phyloP scores from a whole-genome alignment of 2,888 invertebrate species.

The Busseola fusca region DNA sequence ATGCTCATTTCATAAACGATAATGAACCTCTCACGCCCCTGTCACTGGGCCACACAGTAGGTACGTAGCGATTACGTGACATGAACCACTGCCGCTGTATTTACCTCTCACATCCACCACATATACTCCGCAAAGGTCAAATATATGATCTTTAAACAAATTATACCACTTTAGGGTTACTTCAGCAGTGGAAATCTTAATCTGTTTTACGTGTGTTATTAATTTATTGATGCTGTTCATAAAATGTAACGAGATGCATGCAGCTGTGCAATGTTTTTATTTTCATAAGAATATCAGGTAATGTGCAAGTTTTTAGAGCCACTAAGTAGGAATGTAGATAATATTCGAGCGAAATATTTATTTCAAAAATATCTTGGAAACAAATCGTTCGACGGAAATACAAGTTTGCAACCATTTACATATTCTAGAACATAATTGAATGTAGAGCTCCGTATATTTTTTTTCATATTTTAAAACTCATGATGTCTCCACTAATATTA shows the following conservation, averaged over 20 bases:
- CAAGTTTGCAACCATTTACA: neutral
- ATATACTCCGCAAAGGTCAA: conserved; percentile 41
- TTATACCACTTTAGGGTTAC: conserved; percentile 39
- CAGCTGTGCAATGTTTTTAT: neutral
- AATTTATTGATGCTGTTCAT: conserved; percentile 25
- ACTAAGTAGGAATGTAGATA: too few relatives aligned
- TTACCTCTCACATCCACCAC: conserved; percentile 15
- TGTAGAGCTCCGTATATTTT: neutral
- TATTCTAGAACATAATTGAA: neutral
- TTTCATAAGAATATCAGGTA: neutral
- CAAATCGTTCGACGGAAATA: neutral
- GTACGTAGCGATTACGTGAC: neutral
- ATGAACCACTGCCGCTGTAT: conserved; percentile 4
- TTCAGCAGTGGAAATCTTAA: conserved; percentile 25
- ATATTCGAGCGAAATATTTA: neutral
- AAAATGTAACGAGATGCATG: conserved; percentile 13
- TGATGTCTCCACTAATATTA: too few relatives aligned
- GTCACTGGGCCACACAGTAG: conserved; percentile 10
- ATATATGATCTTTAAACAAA: conserved; percentile 60
- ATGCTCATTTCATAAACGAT: neutral
- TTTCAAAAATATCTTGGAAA: neutral
- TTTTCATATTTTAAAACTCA: neutral
- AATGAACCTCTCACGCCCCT: neutral
- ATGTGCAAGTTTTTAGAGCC: too few relatives aligned
- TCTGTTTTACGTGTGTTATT: conserved; percentile 17